Evolutionary conservation across 2,113 vertebrate genomes (phyloP).

Genomic region (Boleophthalmus pectinirostris): DNA sequence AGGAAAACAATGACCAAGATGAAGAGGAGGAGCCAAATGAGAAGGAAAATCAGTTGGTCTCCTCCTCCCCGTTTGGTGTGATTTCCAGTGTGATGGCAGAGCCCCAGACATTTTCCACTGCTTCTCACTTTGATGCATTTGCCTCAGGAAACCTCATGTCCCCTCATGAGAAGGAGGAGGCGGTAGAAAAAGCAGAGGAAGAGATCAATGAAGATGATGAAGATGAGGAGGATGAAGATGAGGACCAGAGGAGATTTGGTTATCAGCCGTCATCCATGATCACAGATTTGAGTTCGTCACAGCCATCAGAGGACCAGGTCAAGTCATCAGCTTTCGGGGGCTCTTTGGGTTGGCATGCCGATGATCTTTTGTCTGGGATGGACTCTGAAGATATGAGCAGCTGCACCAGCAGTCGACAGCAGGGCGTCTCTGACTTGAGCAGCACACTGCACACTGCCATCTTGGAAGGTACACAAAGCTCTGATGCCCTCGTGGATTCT

Average conservation of each 20-base stretch:
- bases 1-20: constrained; percentile 18
- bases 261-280: constrained; percentile 58
- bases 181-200: constrained; percentile 79
- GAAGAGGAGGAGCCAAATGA: constrained; percentile 40
- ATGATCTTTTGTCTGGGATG: constrained; percentile 64
- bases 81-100: constrained; percentile 34
- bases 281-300: constrained; percentile 62
- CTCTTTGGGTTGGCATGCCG: constrained; percentile 56
- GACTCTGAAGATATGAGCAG: constrained; percentile 73
- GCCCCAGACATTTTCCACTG: constrained; percentile 32
- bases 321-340: constrained; percentile 55
- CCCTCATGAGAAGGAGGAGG: constrained; percentile 68
- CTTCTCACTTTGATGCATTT: constrained; percentile 42
- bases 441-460: constrained; percentile 67
- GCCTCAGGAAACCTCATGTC: constrained; percentile 42
- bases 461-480: constrained; percentile 71
- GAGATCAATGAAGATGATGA: constrained; percentile 78
- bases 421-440: constrained; percentile 63
- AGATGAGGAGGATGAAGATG: constrained; percentile 61
- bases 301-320: constrained; percentile 63
- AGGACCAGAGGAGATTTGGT: constrained; percentile 66
- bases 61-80: constrained; percentile 11
- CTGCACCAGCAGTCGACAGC: constrained; percentile 68
- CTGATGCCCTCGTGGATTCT: constrained; percentile 67
- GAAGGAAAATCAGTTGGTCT: constrained; percentile 50